Conservation (phyloP, 1,140 invertebrate genomes). For the Leptonema lineaticorne region DNA sequence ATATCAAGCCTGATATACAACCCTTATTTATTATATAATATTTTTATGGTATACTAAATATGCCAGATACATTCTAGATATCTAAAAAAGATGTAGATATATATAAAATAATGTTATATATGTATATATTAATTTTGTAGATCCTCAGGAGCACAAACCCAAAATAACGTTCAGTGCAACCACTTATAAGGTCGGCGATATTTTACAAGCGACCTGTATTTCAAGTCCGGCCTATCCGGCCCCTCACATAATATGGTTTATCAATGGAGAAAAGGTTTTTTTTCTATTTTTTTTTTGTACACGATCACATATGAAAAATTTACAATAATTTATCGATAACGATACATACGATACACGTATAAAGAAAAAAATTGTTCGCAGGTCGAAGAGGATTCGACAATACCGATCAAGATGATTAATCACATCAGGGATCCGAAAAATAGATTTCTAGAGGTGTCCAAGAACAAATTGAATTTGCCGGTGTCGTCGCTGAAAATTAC, state of each 20-base stretch:
- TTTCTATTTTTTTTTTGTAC: too few species aligned
- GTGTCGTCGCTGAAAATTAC: conserved; percentile 63
- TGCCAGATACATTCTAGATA: too few species aligned
- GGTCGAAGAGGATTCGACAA: conserved; percentile 52
- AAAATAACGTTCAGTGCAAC: conserved; percentile 71
- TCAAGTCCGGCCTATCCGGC: conserved; percentile 71
- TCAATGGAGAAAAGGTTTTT: conserved; percentile 82
- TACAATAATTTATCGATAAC: conserved; percentile 12
- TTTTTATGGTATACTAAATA: too few species aligned
- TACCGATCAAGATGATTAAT: conserved; percentile 46
- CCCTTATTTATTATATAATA: too few species aligned
- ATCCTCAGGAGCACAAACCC: conserved; percentile 68
- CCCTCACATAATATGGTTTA: conserved; percentile 78
- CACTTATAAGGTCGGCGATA: conserved; percentile 67
- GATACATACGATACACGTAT: not conserved
- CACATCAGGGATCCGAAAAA: conserved; percentile 43
- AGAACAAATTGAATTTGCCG: conserved; percentile 61
- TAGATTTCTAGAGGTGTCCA: conserved; percentile 44
- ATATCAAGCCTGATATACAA: too few species aligned
- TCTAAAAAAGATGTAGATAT: too few species aligned
- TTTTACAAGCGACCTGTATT: conserved; percentile 74
- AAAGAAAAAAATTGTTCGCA: conserved; percentile 34
- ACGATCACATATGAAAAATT: too few species aligned
- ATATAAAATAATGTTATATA: too few species aligned
- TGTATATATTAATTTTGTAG: conserved; percentile 50